These are phyloP conservation scores for Thunnus albacares DNA, from an alignment of 2,797 vertebrate species.

Conservation along the genomic window DNA sequence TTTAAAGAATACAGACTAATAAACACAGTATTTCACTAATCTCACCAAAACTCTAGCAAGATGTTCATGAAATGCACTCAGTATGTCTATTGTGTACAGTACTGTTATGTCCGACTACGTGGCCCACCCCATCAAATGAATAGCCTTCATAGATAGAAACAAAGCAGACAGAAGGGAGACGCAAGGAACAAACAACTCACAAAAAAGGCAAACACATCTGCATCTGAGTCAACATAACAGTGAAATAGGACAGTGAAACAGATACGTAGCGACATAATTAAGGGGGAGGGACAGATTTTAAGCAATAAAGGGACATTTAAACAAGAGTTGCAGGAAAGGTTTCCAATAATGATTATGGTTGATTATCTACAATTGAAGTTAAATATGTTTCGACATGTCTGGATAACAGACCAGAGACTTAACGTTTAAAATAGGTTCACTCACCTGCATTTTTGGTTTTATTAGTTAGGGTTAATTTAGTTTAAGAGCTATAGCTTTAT, in stretches of 20 bases:
- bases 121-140: slow-evolving; percentile 56
- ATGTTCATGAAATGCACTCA: not conserved
- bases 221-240: slow-evolving; percentile 39
- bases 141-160: slow-evolving; percentile 42
- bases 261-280: slow-evolving; percentile 34
- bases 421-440: slow-evolving; percentile 68
- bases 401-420: slow-evolving; percentile 32
- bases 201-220: slow-evolving; percentile 70
- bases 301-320: slow-evolving; percentile 12
- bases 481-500: slow-evolving; percentile 71
- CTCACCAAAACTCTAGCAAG: not conserved
- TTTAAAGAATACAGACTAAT: not conserved
- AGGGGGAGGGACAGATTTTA: not conserved
- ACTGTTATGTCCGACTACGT: slow-evolving; percentile 49
- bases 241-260: slow-evolving; percentile 28
- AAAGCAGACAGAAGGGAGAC: slow-evolving; percentile 50
- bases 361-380: slow-evolving; percentile 21
- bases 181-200: slow-evolving; percentile 62
- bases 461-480: slow-evolving; percentile 77
- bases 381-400: slow-evolving; percentile 11
- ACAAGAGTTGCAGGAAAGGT: slow-evolving; percentile 29
- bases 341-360: slow-evolving; percentile 38
- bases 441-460: slow-evolving; percentile 73
- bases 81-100: slow-evolving; percentile 1
- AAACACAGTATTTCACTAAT: not conserved